phyloP scores from a whole-genome alignment of 1,140 invertebrate species.

The Pseudachorutes palmiensis region DNA sequence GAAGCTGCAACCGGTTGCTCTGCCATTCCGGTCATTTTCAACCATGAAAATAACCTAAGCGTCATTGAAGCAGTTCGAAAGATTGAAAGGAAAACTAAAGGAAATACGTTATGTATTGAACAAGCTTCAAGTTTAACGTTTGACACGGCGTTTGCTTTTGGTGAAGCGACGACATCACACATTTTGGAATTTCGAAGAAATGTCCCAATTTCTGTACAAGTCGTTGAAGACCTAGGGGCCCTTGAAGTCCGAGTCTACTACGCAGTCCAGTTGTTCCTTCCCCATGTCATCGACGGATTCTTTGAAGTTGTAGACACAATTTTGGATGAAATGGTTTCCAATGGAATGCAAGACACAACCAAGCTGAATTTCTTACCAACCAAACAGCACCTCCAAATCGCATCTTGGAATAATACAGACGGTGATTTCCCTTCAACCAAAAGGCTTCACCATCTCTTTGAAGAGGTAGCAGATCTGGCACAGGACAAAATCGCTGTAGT shows the following conservation, averaged over 20 bases:
- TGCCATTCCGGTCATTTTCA: background rate
- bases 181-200: background rate
- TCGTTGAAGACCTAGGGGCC: too few relatives aligned
- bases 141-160: too few relatives aligned
- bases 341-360: background rate
- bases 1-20: background rate
- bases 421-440: conserved; percentile 3
- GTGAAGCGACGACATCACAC: background rate
- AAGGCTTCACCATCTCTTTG: conserved; percentile 17
- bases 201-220: too few relatives aligned
- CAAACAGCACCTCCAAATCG: background rate
- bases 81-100: background rate
- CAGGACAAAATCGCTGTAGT: conserved; percentile 13
- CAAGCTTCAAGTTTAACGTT: background rate
- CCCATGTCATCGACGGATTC: background rate
- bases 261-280: background rate
- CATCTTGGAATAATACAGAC: background rate
- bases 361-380: background rate
- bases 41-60: background rate
- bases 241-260: background rate
- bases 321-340: background rate
- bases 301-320: background rate
- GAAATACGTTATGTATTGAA: background rate
- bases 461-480: background rate
- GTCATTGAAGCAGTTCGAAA: background rate